Percentiles rank a stretch among this genome's conserved stretches.
Evolutionary conservation across 2,888 invertebrate genomes (phyloP).

Genomic region (Nephrotoma appendiculata): DNA sequence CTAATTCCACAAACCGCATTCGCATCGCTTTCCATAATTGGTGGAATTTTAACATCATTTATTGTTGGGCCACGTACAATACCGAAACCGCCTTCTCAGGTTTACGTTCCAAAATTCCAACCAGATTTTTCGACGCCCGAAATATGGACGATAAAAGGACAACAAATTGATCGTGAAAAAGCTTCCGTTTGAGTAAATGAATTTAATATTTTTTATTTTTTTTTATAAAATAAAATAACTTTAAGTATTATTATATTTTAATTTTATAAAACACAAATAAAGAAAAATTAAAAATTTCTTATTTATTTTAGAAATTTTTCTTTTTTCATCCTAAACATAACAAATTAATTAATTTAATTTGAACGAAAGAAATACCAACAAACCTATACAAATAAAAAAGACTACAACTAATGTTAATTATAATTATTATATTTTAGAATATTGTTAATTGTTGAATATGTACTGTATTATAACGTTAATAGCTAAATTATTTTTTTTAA

Average conservation of each 20-base stretch:
- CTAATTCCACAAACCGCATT: constrained; percentile 29
- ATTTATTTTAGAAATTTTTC: not conserved
- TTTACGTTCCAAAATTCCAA: constrained; percentile 21
- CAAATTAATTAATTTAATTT: not conserved
- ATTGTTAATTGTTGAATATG: not conserved
- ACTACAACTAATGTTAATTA: not conserved
- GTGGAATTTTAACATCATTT: constrained; percentile 25
- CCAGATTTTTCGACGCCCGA: constrained; percentile 15
- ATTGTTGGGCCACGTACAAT: constrained; percentile 31
- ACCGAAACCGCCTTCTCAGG: constrained; percentile 20
- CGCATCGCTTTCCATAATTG: constrained; percentile 26
- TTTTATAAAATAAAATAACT: not conserved
- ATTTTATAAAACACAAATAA: not conserved
- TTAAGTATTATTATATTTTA: not conserved
- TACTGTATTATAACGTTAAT: not conserved
- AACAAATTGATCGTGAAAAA: not conserved
- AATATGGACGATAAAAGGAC: constrained; percentile 29
- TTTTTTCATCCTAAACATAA: not conserved
- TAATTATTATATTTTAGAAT: not conserved
- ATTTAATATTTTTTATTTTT: not conserved
- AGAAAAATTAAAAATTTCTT: not conserved
- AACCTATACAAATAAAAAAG: not conserved
- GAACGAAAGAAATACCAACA: not conserved
- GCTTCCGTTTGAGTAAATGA: not conserved
- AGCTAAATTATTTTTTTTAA: not conserved